Evolutionary conservation across 2,113 vertebrate species (phyloP), one percentile per base, ranked within the genome.

Genomic region (Rhagologus leucostigma): DNA sequence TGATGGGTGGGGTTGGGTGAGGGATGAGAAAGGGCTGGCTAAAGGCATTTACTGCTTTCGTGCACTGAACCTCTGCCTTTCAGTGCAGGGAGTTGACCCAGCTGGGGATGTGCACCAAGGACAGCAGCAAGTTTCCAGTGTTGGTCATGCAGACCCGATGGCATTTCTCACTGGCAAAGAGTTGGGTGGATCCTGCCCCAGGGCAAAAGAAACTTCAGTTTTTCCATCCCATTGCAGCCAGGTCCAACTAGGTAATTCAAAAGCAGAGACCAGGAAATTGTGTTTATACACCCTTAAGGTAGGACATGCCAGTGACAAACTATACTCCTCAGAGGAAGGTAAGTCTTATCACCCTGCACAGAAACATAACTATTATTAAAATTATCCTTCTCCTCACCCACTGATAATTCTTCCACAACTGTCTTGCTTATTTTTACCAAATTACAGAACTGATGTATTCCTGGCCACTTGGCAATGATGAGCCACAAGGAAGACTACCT

Each of bases 211-310:
- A 95, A 88, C 73, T 64, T 87, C 78, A 29, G 46, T 56, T 91
- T 80, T 96, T 91, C 90, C 55, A 65, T 55, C 67, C 91, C 93
- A 53, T 30, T 69, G 75, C 65, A 97, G 76, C 73, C 87, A 96
- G 53, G 93, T 90, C 88, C 52, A 92, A 11, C 14, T 13, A 62
- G 19, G 46, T 87, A 69, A 89, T 88, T 93, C 70, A 64, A 87
- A 95, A 77, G 55, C 87, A 91, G 56, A 89, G 84, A 82, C 10
- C 53, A 87, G 56, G 33, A 65, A 90, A 85, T 47, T 39, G 56
- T 55, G 68, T 73, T 87, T 91, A 50, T 47, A n/a, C 13, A 55
- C 18, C 27, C 46, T 65, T 37, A 35, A 78, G 42, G 70, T 5
- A 53, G 44, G 56, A 79, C 50, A 86, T 37, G 23, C 37, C 75